Evolutionary conservation across 30 jellyfish, hydroid and myxozoan genomes (phyloP).

Genomic region (Cassiopea andromeda): DNA sequence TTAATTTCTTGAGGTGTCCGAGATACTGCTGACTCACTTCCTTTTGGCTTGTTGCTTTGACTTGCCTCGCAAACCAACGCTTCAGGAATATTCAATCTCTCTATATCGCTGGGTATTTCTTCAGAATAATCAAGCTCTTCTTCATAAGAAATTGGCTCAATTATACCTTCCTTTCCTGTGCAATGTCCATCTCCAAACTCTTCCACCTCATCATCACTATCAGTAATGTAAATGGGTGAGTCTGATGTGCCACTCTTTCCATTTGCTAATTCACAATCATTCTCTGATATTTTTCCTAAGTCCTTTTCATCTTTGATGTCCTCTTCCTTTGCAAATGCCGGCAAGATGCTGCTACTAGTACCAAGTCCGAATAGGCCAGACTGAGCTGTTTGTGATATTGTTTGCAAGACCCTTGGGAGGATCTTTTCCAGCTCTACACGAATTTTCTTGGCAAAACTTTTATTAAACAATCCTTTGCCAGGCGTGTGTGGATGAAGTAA

Average conservation of each 20-base stretch:
- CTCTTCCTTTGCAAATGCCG: constrained; percentile 31
- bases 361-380: constrained; percentile 9
- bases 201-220: constrained; percentile 3
- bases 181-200: no score
- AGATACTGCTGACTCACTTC: no score
- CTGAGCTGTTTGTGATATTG: not conserved
- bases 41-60: no score
- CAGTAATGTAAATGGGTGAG: not conserved
- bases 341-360: not conserved
- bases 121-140: constrained; percentile 44
- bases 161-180: not conserved
- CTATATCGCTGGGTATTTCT: not conserved
- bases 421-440: not conserved
- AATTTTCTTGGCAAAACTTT: not conserved
- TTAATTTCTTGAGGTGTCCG: no score
- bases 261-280: not conserved
- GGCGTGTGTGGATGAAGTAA: constrained; percentile 4
- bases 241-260: not conserved
- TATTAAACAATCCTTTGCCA: not conserved
- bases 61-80: no score
- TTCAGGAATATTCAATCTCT: no score
- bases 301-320: not conserved
- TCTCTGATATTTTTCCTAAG: not conserved
- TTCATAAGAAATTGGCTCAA: constrained; percentile 34
- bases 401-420: constrained; percentile 17